Evolutionary conservation across 2,113 vertebrate genomes (phyloP).

Genomic region (Stegastes partitus): DNA sequence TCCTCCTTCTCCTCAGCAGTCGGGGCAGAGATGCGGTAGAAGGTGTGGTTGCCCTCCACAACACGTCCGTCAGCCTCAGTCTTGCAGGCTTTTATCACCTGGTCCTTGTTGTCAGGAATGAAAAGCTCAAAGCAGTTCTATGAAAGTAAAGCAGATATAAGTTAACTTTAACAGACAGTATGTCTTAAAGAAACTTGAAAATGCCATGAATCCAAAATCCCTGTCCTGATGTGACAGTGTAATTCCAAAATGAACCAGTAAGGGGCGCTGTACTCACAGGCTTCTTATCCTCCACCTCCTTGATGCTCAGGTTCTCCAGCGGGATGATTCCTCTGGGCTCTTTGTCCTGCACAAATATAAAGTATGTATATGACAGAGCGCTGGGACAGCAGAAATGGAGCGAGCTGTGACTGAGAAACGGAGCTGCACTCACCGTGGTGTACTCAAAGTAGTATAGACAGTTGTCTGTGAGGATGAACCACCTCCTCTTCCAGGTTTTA

Average conservation of each 20-base stretch:
- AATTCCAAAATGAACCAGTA: constrained; percentile 25
- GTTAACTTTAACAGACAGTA: not conserved
- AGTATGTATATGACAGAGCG: not conserved
- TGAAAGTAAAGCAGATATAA: not conserved
- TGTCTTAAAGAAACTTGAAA: not conserved
- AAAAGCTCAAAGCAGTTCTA: constrained; percentile 99
- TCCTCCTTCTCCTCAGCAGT: constrained; percentile 95
- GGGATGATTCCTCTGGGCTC: constrained; percentile 98
- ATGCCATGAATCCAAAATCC: not conserved
- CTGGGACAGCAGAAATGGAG: not conserved
- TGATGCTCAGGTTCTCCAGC: constrained; percentile 96
- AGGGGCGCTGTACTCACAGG: constrained; percentile 86
- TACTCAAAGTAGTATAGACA: constrained; percentile 99
- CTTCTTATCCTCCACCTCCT: constrained; percentile 98
- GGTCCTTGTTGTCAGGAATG: constrained; percentile 97
- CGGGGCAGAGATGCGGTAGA: constrained; percentile 97
- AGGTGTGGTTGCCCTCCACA: constrained; percentile 98
- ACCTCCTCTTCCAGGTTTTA: constrained; percentile 98
- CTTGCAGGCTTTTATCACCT: constrained; percentile 99
- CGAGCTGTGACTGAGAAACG: not conserved
- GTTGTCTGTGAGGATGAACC: constrained; percentile 99
- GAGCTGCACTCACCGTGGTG: constrained; percentile 91
- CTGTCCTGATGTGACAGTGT: not conserved
- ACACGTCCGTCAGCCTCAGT: constrained; percentile 96
- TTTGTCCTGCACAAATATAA: constrained; percentile 88